phyloP scores from a whole-genome alignment of 2,113 vertebrate genomes.

The human region GRCh38 chr2:202846501-202847000 shows the following conservation, averaged over 20 bases:
- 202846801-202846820: neutral
- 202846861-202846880: neutral
- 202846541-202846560: too few relatives aligned
- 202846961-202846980: neutral
- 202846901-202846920: neutral
- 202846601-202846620: too few relatives aligned
- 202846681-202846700: neutral
- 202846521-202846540: too few relatives aligned
- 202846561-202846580: too few relatives aligned
- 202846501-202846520: too few relatives aligned
- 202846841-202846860: neutral
- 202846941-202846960: neutral
- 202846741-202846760: slow-evolving; percentile 12
- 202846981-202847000: neutral
- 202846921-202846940: neutral
- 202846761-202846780: neutral
- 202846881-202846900: neutral
- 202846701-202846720: neutral
- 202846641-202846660: too few relatives aligned
- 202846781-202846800: neutral
- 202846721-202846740: neutral
- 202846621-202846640: too few relatives aligned
- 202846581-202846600: too few relatives aligned
- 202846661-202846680: too few relatives aligned
- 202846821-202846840: neutral